Base-by-base conservation (phyloP, 2,888 invertebrate species). In the Lithophane socia region DNA sequence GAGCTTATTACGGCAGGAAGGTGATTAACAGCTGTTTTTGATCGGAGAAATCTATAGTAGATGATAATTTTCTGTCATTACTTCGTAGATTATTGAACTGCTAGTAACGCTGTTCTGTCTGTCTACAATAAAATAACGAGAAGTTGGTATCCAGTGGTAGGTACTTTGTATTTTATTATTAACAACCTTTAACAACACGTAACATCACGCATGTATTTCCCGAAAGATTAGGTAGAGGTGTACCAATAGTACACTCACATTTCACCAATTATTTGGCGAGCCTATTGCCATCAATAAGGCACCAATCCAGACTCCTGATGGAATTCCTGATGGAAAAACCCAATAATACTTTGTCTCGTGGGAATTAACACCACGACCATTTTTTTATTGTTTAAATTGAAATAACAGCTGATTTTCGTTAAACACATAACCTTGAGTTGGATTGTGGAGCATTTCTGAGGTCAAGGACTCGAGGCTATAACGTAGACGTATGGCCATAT, bases 381-480 rank as follows among this genome's bases (percentile, higher is more conserved):
- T n/a, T 61, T 9, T 16, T 60, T 52, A 52, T 21, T 52, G 21
- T 10, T 12, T 56, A 18, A 49, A 64, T 54, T 44, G 12, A 58
- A 64, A 58, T 24, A 67, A 65, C 66, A 75, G 42, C 54, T 29
- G 42, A 21, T 42, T 16, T 37, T 16, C 9, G 5, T 18, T 1
- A 37, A 13, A 10, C 65, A 24, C 3, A 37, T 54, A 61, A 47
- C 66, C 75, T 82, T 67, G 82, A 65, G 21, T 65, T 58, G 9
- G 13, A 54, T 47, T 58, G 44, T 58, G 3, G 8, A 24, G 37
- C 37, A 47, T 58, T 75, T 10, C 82, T 13, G 16, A 54, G 58
- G 29, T 81, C 75, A 79, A 65, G 82, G 78, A 21, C 52, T 60
- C 49, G 4, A 47, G 1, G n/a, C 56, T 47, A 37, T 64, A 37